Evolutionary conservation across 2,797 vertebrate species (phyloP), one percentile per base, ranked within the genome.

Genomic region (Mastacembelus armatus): DNA sequence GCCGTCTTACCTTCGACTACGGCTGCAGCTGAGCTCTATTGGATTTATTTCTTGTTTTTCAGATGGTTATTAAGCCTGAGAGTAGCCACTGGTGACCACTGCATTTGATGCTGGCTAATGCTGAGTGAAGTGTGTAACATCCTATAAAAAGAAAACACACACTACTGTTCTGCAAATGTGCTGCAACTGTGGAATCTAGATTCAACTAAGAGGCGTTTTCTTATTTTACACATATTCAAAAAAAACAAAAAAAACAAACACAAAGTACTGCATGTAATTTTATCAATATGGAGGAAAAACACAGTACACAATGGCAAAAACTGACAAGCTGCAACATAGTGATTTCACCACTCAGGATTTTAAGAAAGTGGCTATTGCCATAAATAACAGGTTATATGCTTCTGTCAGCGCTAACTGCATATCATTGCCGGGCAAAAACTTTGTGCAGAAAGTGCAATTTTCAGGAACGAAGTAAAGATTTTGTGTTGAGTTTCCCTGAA

Each of bases 341-440:
- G 70, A 89, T 91, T 87, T 88, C 33, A 63, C 43, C 84, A 75
- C 83, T 86, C 80, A 65, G 77, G 39, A 58, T 29, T 56, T 61
- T 62, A 68, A 71, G 66, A 88, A 80, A 75, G 76, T 64, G 58
- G 77, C 81, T 77, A 76, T 85, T 85, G 78, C 61, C 66, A 39
- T 70, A 79, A 69, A 86, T 86, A 84, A 84, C 76, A 75, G 85
- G 84, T 67, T 86, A 71, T 40, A 50, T 10, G 72, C 48, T 57
- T 36, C 80, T 68, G 72, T 81, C 77, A 60, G 67, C 6, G 18
- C 62, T 21, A 59, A 68, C 49, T 33, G 65, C 71, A 29, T 63
- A 52, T 75, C 75, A 29, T 40, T 22, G 75, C 74, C 69, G 64
- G 55, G 44, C 40, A 33, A 58, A 84, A 81, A 51, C n/a, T 69